phyloP scores from a whole-genome alignment of 2,888 invertebrate genomes.

The Omphaloscelis lunosa region DNA sequence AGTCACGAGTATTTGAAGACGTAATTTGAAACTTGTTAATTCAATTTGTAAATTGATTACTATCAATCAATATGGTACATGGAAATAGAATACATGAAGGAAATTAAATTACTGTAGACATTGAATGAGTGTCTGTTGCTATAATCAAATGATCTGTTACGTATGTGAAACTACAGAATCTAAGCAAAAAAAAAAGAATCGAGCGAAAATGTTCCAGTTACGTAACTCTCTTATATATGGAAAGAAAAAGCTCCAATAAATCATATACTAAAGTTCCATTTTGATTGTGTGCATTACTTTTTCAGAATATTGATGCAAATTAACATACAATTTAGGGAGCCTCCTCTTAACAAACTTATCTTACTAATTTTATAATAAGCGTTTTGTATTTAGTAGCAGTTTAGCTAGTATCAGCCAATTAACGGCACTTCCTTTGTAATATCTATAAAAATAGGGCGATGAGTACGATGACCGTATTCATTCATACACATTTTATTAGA shows the following conservation, averaged over 20 bases:
- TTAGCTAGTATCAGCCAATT: not conserved
- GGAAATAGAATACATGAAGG: not conserved
- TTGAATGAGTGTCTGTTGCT: not conserved
- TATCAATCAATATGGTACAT: slow-evolving; percentile 8
- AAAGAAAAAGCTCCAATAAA: too few species aligned
- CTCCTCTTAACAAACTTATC: not conserved
- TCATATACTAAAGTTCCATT: too few species aligned
- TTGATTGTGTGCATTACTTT: too few species aligned
- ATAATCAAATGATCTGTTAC: not conserved
- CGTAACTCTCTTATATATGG: too few species aligned
- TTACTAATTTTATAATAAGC: not conserved
- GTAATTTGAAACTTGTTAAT: slow-evolving; percentile 36
- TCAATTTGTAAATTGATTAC: slow-evolving; percentile 20
- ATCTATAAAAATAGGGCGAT: not conserved
- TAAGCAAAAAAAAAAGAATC: too few species aligned
- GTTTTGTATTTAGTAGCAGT: not conserved
- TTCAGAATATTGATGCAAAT: too few species aligned
- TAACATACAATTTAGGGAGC: too few species aligned
- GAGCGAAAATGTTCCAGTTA: too few species aligned
- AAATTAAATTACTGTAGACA: not conserved
- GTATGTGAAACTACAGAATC: not conserved
- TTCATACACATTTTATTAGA: not conserved
- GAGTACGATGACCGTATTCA: not conserved
- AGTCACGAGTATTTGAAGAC: slow-evolving; percentile 13
- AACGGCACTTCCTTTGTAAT: not conserved